Base-by-base conservation (phyloP, 2,113 vertebrate genomes). In the Zapornia atra region DNA sequence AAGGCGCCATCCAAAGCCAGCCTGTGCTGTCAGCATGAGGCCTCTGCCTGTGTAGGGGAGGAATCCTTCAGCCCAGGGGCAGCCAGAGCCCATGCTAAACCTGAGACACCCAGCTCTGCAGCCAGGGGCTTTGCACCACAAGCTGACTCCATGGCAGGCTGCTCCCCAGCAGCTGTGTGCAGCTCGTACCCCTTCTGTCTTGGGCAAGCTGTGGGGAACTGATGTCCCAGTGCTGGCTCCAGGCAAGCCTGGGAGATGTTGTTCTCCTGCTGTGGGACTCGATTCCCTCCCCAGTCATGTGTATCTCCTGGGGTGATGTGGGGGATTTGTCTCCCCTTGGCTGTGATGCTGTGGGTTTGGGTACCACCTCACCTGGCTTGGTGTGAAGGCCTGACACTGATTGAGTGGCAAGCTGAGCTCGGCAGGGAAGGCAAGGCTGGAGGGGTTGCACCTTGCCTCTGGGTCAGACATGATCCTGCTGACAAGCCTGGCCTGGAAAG, bases 371-470 rank as follows among this genome's bases (percentile, higher is more conserved):
- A 76, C 9, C 24, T 44, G 34, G 38, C 8, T 10, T 13, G 28
- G 28, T 90, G 11, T 46, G 57, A 88, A 86, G 36, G 46, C 17
- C 14, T 50, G 44, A 12, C 34, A 12, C 1, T 7, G 82, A 10
- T 33, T 46, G 53, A 88, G 36, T 17, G 40, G 76, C 65, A 65
- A 65, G 22, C 16, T 11, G 29, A 65, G 50, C 0, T 0, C 22
- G 50, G 36, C 28, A 34, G 40, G 34, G 56, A 63, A 77, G 53
- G 83, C 72, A 59, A 51, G 48, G 72, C 13, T 24, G 19, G 38
- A 36, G 36, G 44, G 24, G 63, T 54, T 4, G 1, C 60, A 65
- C 18, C 40, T 81, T 0, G 0, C 6, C 50, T 36, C 56, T 54
- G 73, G 48, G 25, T 59, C 51, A 50, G 68, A 51, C 26, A 7